phyloP scores from a whole-genome alignment of 2,888 invertebrate genomes.

The Agapetus fuscipes region DNA sequence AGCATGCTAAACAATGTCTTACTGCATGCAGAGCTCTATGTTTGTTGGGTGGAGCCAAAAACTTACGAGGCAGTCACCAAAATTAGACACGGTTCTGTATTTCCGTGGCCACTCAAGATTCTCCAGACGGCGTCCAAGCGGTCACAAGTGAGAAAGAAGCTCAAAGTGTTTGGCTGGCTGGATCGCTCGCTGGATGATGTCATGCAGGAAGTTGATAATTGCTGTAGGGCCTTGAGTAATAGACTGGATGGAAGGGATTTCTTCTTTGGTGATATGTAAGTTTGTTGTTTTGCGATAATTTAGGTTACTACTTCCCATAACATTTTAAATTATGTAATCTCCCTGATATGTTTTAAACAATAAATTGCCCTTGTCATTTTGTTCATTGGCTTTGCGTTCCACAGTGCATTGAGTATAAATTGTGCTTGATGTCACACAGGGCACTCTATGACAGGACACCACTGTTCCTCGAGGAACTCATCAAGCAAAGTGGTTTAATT shows the following conservation, averaged over 20 bases:
- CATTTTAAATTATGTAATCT: not conserved
- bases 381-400: no score
- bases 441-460: no score
- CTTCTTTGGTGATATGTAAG: slow-evolving; percentile 73
- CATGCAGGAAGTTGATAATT: slow-evolving; percentile 66
- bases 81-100: slow-evolving; percentile 77
- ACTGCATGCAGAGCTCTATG: slow-evolving; percentile 83
- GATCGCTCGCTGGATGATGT: slow-evolving; percentile 72
- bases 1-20: slow-evolving; percentile 82
- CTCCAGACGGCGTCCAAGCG: slow-evolving; percentile 73
- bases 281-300: slow-evolving; percentile 25
- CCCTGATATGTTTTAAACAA: no score
- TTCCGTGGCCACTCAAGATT: slow-evolving; percentile 86
- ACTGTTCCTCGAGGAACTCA: no score
- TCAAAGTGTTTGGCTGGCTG: slow-evolving; percentile 76
- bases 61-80: slow-evolving; percentile 77
- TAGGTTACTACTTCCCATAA: not conserved
- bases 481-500: no score
- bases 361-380: no score
- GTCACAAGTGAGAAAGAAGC: slow-evolving; percentile 54
- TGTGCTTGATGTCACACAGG: no score
- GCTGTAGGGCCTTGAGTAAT: slow-evolving; percentile 79
- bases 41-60: slow-evolving; percentile 76
- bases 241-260: slow-evolving; percentile 70
- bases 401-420: no score